Percentiles rank a stretch among this genome's conserved stretches.
Evolutionary conservation across 2,113 vertebrate genomes (phyloP).

Genomic region (Struthidea cinerea): DNA sequence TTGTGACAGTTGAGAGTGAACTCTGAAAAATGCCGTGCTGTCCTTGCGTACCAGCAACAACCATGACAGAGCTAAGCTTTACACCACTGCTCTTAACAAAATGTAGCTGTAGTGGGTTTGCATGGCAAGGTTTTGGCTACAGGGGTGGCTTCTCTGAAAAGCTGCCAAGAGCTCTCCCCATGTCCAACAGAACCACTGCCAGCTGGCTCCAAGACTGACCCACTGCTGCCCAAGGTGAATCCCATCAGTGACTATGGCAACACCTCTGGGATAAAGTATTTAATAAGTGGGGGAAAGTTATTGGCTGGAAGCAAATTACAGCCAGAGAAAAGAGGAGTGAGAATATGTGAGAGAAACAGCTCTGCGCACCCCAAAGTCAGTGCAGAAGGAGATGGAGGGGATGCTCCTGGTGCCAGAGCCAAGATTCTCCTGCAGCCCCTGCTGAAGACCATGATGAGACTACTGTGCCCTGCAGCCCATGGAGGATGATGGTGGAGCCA

Average conservation of each 20-base stretch:
- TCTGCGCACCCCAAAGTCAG: not conserved
- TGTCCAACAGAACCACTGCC: not conserved
- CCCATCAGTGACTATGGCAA: not conserved
- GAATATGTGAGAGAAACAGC: not conserved
- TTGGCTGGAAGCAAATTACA: not conserved
- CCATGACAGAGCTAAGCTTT: not conserved
- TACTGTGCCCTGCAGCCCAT: not conserved
- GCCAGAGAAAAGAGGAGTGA: not conserved
- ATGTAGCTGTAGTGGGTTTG: not conserved
- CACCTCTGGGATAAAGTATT: not conserved
- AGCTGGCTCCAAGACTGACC: not conserved
- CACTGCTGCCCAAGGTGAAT: too few relatives aligned
- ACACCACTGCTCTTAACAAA: not conserved
- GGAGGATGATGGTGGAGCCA: not conserved
- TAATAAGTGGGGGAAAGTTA: not conserved
- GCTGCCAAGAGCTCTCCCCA: not conserved
- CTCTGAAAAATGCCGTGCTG: not conserved
- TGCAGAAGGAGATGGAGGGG: not conserved
- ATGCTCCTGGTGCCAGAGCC: not conserved
- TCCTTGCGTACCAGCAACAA: not conserved
- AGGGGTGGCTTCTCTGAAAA: not conserved
- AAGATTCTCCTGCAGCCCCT: not conserved
- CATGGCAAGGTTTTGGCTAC: not conserved
- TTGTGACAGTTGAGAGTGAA: not conserved
- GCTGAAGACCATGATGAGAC: not conserved